Conservation (phyloP, 1,140 invertebrate genomes). For the Sycophila sp. region DNA sequence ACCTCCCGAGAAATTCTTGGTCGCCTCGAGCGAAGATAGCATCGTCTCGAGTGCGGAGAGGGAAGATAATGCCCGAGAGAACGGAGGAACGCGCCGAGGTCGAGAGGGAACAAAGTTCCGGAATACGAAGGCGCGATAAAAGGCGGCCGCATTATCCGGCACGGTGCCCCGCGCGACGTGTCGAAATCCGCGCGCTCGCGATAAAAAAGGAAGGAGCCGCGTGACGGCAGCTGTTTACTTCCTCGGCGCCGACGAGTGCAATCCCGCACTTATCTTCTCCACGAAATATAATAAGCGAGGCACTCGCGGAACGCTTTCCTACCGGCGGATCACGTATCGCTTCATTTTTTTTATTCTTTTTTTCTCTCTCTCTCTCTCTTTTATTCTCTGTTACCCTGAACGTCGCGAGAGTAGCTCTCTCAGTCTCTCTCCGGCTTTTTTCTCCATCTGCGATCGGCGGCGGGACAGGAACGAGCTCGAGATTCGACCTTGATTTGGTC, state of each 20-base stretch:
- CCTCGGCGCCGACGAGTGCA: slow-evolving; percentile 20
- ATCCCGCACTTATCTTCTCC: not conserved
- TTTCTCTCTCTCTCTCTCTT: not conserved
- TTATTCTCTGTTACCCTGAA: too few relatives aligned
- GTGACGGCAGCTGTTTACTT: slow-evolving; percentile 11
- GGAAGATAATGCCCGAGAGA: slow-evolving; percentile 3
- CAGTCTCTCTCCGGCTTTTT: not conserved
- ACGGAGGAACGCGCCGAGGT: not conserved
- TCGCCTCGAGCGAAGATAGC: not conserved
- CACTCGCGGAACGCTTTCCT: too few relatives aligned
- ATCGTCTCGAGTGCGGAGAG: not conserved
- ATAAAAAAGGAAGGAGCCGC: slow-evolving; percentile 1
- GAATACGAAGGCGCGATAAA: slow-evolving; percentile 7
- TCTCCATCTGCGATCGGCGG: too few relatives aligned
- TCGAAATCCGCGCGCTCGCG: slow-evolving; percentile 22
- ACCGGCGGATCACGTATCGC: not conserved
- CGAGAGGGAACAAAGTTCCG: not conserved
- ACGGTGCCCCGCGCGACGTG: not conserved
- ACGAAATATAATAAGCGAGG: too few relatives aligned
- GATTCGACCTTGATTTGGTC: slow-evolving; percentile 47
- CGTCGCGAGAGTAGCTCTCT: too few relatives aligned
- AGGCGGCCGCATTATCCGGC: not conserved
- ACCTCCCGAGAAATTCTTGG: slow-evolving; percentile 1
- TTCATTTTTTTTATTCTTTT: not conserved
- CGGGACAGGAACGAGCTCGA: too few relatives aligned